phyloP scores from a whole-genome alignment of 1,140 invertebrate genomes.

The Frieseomelitta varia region DNA sequence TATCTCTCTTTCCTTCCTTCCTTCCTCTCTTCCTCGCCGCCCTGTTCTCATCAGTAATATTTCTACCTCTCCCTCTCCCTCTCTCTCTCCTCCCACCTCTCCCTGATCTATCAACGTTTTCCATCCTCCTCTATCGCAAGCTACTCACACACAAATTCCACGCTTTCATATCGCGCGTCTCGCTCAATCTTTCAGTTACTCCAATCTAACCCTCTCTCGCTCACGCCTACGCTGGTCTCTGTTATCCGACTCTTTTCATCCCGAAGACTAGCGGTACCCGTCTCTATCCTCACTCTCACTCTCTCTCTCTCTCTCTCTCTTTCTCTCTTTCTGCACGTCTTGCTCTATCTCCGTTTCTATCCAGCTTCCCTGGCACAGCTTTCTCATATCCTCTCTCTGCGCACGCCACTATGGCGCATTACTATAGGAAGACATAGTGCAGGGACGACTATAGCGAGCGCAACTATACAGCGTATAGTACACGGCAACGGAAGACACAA shows the following conservation, averaged over 20 bases:
- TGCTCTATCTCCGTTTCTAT: conserved; percentile 13
- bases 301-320: background rate
- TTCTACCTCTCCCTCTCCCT: background rate
- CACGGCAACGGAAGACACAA: background rate
- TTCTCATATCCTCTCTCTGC: conserved; percentile 52
- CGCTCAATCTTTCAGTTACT: background rate
- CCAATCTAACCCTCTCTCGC: background rate
- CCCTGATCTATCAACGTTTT: background rate
- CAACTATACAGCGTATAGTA: conserved; percentile 23
- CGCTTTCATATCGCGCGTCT: conserved; percentile 3
- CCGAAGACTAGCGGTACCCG: no score
- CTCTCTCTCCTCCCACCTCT: background rate
- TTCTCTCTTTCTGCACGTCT: background rate
- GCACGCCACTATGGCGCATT: conserved; percentile 40
- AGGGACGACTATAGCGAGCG: conserved; percentile 2
- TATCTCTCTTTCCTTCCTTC: background rate
- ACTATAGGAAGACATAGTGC: conserved; percentile 16
- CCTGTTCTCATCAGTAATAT: conserved; percentile 47
- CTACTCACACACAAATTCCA: conserved; percentile 30
- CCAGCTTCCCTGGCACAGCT: conserved; percentile 24
- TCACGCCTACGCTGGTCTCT: background rate
- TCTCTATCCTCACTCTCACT: background rate
- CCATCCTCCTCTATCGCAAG: background rate
- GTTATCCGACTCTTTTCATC: background rate
- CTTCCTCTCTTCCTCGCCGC: background rate